These are phyloP conservation scores for Zelostemma sp. DNA, from an alignment of 1,140 invertebrate species.

Conservation along the genomic window DNA sequence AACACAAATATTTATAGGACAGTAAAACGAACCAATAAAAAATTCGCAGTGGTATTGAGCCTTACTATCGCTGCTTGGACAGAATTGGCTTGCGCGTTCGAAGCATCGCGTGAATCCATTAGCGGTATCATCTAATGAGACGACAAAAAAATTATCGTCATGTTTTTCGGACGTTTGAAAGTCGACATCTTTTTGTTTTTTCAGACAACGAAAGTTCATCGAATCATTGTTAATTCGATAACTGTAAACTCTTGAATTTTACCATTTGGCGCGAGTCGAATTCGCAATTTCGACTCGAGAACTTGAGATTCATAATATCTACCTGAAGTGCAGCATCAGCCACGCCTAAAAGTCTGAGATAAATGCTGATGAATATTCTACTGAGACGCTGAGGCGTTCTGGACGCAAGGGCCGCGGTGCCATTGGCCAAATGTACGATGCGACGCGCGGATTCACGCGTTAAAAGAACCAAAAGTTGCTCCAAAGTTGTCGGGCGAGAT, in stretches of 20 bases:
- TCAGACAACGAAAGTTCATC: too few relatives aligned
- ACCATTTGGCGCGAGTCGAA: too few relatives aligned
- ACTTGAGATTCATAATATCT: too few relatives aligned
- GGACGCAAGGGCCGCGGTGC: slow-evolving; percentile 70
- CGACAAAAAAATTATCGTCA: background rate
- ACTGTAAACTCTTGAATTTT: too few relatives aligned
- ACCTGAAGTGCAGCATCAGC: slow-evolving; percentile 59
- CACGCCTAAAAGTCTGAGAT: slow-evolving; percentile 55
- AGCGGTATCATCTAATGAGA: slow-evolving; percentile 54
- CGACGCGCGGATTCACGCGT: slow-evolving; percentile 80
- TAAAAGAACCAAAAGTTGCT: slow-evolving; percentile 80
- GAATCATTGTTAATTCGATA: too few relatives aligned
- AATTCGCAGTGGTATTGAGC: slow-evolving; percentile 56
- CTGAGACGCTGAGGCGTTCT: slow-evolving; percentile 70
- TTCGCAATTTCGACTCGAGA: too few relatives aligned
- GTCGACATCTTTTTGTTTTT: too few relatives aligned
- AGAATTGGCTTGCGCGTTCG: slow-evolving; percentile 41
- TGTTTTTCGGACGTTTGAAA: background rate
- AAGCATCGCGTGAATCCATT: slow-evolving; percentile 36
- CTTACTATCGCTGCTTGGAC: slow-evolving; percentile 51
- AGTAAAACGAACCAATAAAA: slow-evolving; percentile 56
- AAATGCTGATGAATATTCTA: slow-evolving; percentile 50
- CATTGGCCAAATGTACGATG: slow-evolving; percentile 83
- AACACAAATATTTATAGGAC: slow-evolving; percentile 3
- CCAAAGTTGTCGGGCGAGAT: slow-evolving; percentile 79